phyloP scores from a whole-genome alignment of 1,140 invertebrate species.

The Parasteatoda tepidariorum region DNA sequence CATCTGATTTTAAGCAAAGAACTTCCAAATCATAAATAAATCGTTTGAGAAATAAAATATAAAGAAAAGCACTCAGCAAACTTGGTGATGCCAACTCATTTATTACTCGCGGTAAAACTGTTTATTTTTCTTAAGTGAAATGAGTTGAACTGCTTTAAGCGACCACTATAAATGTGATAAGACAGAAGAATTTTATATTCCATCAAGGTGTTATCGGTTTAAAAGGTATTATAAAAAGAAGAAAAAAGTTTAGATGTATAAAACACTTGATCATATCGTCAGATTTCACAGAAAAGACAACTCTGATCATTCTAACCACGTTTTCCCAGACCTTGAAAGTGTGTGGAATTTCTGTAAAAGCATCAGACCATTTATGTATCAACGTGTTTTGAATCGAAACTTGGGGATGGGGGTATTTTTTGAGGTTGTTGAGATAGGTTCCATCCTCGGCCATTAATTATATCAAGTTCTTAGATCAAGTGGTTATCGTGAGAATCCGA shows the following conservation, averaged over 20 bases:
- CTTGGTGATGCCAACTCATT: too few relatives aligned
- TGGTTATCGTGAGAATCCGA: constrained; percentile 30
- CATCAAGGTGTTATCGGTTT: neutral
- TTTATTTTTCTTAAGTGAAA: too few relatives aligned
- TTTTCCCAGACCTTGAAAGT: constrained; percentile 39
- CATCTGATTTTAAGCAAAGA: too few relatives aligned
- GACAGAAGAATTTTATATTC: neutral
- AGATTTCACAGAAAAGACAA: neutral
- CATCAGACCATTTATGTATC: constrained; percentile 34
- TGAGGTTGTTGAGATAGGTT: constrained; percentile 13
- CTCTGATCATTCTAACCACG: neutral
- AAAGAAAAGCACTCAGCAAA: too few relatives aligned
- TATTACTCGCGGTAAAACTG: too few relatives aligned
- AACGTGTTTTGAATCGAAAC: constrained; percentile 48
- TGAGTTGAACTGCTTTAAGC: too few relatives aligned
- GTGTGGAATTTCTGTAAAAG: constrained; percentile 44
- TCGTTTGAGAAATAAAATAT: too few relatives aligned
- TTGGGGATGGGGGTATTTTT: constrained; percentile 20
- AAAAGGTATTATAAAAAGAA: neutral
- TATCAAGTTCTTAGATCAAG: constrained; percentile 12
- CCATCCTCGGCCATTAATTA: constrained; percentile 28
- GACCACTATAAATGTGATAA: neutral
- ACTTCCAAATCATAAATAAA: too few relatives aligned
- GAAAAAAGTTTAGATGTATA: neutral
- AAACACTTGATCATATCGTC: neutral